Evolutionary conservation across 2,113 vertebrate genomes (phyloP).

Genomic region (Callocephalon fimbriatum): DNA sequence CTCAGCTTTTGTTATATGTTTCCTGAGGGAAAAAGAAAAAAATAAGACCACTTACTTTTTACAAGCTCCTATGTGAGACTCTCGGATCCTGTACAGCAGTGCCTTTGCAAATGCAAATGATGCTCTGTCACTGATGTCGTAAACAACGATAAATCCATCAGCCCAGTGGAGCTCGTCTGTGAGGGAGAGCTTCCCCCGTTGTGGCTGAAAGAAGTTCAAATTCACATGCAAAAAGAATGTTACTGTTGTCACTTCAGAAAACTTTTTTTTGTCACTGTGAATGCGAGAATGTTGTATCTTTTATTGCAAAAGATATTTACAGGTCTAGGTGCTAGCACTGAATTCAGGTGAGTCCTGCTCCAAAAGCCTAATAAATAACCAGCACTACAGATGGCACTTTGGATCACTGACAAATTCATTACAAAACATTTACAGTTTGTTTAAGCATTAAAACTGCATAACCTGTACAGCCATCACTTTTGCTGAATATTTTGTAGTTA

Average conservation of each 20-base stretch:
- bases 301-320: not conserved
- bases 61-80: slow-evolving; percentile 72
- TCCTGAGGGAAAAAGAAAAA: not conserved
- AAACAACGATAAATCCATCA: slow-evolving; percentile 88
- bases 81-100: slow-evolving; percentile 82
- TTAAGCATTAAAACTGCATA: not conserved
- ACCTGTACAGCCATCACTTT: not conserved
- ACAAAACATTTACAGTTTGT: not conserved
- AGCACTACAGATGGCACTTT: not conserved
- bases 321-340: not conserved
- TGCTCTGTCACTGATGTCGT: slow-evolving; percentile 88
- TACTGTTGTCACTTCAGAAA: not conserved
- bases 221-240: not conserved
- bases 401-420: not conserved
- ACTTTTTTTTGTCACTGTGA: not conserved
- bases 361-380: not conserved
- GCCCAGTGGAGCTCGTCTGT: slow-evolving; percentile 86
- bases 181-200: slow-evolving; percentile 77
- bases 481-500: not conserved
- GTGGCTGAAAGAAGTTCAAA: slow-evolving; percentile 63
- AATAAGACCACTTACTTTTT: slow-evolving; percentile 79
- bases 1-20: not conserved
- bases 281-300: not conserved
- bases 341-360: not conserved
- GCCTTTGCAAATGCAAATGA: slow-evolving; percentile 87